These are phyloP conservation scores for Tenthredo amoena DNA, from an alignment of 2,888 invertebrate genomes.

Conservation along the genomic window DNA sequence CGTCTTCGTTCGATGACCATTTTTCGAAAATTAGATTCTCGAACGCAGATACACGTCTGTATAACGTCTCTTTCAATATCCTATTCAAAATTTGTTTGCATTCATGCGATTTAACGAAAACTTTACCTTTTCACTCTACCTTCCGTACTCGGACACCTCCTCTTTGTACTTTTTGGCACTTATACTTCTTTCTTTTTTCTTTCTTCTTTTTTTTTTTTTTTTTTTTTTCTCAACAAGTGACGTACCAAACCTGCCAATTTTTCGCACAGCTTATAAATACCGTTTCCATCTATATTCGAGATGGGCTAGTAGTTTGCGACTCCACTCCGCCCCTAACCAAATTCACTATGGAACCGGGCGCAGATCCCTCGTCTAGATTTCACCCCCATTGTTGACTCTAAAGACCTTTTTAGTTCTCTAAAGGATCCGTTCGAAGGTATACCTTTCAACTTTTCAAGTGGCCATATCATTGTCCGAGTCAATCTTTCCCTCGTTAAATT, in stretches of 20 bases:
- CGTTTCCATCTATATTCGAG: not conserved
- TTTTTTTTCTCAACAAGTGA: not conserved
- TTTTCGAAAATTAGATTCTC: constrained; percentile 49
- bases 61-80: not conserved
- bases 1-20: constrained; percentile 50
- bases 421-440: constrained; percentile 60
- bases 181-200: not conserved
- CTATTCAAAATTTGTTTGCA: constrained; percentile 76
- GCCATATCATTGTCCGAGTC: constrained; percentile 71
- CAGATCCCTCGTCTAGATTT: constrained; percentile 68
- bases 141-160: not conserved
- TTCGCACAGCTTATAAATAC: constrained; percentile 2
- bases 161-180: not conserved
- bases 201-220: not conserved
- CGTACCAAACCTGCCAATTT: constrained; percentile 37
- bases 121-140: not conserved
- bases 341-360: not conserved
- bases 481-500: constrained; percentile 78
- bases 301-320: not conserved
- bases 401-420: constrained; percentile 68
- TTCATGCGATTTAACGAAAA: constrained; percentile 64
- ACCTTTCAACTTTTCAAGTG: constrained; percentile 63
- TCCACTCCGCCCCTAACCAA: constrained; percentile 32
- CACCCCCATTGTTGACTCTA: constrained; percentile 70
- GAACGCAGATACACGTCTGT: not conserved